Evolutionary conservation across 2,797 vertebrate species (phyloP), one percentile per base, ranked within the genome.

Genomic region (Myotis myotis): DNA sequence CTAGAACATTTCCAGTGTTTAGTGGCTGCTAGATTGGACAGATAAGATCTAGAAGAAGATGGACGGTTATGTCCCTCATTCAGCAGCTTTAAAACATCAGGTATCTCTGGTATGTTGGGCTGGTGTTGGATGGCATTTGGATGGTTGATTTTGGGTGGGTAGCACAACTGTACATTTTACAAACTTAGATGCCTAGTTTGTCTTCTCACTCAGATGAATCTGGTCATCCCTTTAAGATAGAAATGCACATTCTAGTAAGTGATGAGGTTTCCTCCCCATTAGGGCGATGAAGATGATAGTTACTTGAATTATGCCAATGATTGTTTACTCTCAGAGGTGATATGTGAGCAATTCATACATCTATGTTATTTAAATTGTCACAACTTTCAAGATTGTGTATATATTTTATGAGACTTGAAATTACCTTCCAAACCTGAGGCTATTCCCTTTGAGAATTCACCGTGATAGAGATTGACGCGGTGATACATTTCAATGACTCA

Each of bases 361-460:
- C 60, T 62, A 62, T 62, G 60, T 38, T 41, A 38, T 72, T 92
- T 64, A 89, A 5, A 5, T 53, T 89, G 22, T 76, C 64, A 91
- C 28, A n/a, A 38, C 8, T 62, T 94, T 88, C 41, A 92, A 87
- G 13, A 62, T 38, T 86, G 36, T 12, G 33, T 55, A 7, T 89
- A 25, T 70, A 30, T 75, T 8, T 38, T 82, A 44, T 30, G n/a
- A 92, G 22, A 71, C 22, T 87, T 81, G 68, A 88, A 76, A 74
- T 33, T 92, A 13, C 23, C 30, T 94, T 90, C 19, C 11, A 68
- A 91, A 83, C 57, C 86, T 90, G 68, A 90, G 47, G 55, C 60
- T 88, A 64, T 53, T 79, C 22, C 11, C n/a, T 94, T 80, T 75
- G 89, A 86, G 55, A 62, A 88, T 57, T 97, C 60, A 47, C n/a